Evolutionary conservation across 1,140 invertebrate species (phyloP).

Genomic region (Catajapyx aquilonaris): DNA sequence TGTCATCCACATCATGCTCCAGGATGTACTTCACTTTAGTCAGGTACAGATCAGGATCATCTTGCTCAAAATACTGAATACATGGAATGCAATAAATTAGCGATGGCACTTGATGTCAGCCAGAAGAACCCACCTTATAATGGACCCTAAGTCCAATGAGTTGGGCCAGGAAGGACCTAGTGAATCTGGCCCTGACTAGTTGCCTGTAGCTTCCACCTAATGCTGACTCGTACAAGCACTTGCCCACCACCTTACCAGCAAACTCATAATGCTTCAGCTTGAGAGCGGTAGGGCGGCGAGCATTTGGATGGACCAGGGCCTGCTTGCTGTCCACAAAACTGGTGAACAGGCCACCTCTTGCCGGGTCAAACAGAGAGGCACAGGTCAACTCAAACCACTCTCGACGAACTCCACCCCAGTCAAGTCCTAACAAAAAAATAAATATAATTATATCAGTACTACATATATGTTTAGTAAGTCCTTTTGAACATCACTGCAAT

Average conservation of each 20-base stretch:
- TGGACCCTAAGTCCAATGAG: constrained; percentile 79
- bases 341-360: constrained; percentile 56
- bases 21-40: constrained; percentile 81
- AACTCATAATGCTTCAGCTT: constrained; percentile 84
- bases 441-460: too few species aligned
- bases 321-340: constrained; percentile 66
- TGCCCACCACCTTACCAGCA: constrained; percentile 82
- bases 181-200: constrained; percentile 70
- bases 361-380: constrained; percentile 65
- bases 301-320: constrained; percentile 75
- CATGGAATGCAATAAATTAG: neutral
- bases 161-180: constrained; percentile 82
- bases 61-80: constrained; percentile 78
- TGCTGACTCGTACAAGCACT: constrained; percentile 78
- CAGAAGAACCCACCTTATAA: constrained; percentile 46
- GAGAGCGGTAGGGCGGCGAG: constrained; percentile 41
- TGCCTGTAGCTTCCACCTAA: constrained; percentile 69
- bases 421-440: constrained; percentile 40
- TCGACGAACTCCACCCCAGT: constrained; percentile 77
- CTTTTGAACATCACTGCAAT: too few species aligned
- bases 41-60: constrained; percentile 80
- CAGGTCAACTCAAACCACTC: constrained; percentile 89
- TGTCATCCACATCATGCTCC: constrained; percentile 66
- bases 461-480: too few species aligned
- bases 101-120: too few species aligned